phyloP scores from a whole-genome alignment of 2,113 vertebrate species.

The Scortum barcoo region DNA sequence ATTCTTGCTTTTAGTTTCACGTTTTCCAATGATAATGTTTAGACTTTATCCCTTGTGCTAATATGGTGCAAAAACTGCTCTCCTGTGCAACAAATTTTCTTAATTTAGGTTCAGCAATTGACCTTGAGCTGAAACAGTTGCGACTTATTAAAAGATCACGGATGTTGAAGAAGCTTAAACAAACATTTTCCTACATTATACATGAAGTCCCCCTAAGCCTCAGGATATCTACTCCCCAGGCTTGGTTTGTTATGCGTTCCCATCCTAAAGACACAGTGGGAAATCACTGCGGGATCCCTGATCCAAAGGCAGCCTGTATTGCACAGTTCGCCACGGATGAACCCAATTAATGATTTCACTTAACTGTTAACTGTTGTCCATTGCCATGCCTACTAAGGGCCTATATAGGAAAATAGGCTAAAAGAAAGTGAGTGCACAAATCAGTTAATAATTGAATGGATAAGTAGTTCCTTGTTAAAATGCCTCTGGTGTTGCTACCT shows the following conservation, averaged over 20 bases:
- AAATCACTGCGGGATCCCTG: slow-evolving; percentile 8
- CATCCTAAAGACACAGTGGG: slow-evolving; percentile 24
- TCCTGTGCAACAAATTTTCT: neutral
- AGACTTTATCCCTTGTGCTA: neutral
- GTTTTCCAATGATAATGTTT: neutral
- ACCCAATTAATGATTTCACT: neutral
- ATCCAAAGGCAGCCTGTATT: neutral
- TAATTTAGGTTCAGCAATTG: neutral
- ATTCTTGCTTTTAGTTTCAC: neutral
- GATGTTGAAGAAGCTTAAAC: neutral
- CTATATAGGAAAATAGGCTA: neutral
- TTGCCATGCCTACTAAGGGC: neutral
- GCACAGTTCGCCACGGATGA: slow-evolving; percentile 2
- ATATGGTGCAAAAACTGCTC: neutral
- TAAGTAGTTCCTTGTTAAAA: neutral
- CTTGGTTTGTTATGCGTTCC: slow-evolving; percentile 7
- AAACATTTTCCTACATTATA: neutral
- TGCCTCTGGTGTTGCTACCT: too few relatives aligned
- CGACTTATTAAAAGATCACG: neutral
- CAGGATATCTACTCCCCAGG: neutral
- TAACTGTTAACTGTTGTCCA: neutral
- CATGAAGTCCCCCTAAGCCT: neutral
- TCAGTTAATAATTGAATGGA: neutral
- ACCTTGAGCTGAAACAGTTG: neutral
- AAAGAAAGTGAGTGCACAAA: neutral